These are phyloP conservation scores for Pipistrellus pygmaeus DNA, from an alignment of 2,797 vertebrate species.

Conservation along the genomic window DNA sequence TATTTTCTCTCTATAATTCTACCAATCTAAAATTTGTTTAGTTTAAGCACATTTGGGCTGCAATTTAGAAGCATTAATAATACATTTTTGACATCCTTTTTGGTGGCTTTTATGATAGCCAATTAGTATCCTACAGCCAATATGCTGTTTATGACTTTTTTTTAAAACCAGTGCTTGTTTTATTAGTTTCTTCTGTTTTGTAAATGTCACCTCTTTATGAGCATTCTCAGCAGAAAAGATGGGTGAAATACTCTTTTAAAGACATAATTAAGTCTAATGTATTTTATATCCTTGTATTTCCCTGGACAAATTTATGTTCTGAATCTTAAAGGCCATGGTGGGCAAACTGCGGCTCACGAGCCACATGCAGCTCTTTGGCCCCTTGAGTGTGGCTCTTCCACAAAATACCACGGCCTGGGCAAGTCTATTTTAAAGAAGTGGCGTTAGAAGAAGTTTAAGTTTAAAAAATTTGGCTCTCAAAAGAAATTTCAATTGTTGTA, in stretches of 20 bases:
- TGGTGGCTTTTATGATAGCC: background rate
- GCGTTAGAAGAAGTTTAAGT: too few species aligned
- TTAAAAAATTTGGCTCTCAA: too few species aligned
- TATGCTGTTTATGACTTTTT: background rate
- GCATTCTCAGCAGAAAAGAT: background rate
- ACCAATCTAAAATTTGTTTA: background rate
- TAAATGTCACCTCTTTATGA: background rate
- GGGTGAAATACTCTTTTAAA: background rate
- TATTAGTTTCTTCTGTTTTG: conserved; percentile 2
- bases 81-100: background rate
- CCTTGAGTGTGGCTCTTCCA: too few species aligned
- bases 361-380: too few species aligned
- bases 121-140: background rate
- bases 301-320: background rate
- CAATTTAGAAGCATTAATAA: background rate
- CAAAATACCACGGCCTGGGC: too few species aligned
- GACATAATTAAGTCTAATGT: background rate
- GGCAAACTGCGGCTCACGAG: too few species aligned
- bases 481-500: too few species aligned
- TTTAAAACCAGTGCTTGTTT: background rate
- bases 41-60: background rate
- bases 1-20: background rate
- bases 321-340: background rate
- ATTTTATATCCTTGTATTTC: background rate
- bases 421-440: too few species aligned